Evolutionary conservation across 2,888 invertebrate species (phyloP), one percentile per base, ranked within the genome.

Genomic region (Ariolimax columbianus): DNA sequence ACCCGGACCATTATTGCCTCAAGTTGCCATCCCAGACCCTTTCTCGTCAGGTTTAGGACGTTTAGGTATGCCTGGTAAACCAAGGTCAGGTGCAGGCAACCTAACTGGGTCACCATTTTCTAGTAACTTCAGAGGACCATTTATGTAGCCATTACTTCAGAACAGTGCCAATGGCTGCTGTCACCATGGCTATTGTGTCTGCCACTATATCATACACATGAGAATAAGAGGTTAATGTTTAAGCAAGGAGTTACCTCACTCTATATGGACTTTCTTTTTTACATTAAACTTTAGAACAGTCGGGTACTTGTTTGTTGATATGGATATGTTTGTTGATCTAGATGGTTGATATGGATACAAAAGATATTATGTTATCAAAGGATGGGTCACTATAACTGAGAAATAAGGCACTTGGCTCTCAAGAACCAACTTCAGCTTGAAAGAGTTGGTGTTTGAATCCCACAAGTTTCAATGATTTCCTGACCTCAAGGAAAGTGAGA

Each of bases 71-170:
- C 84, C 75, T 79, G 59, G 77, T 40, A 63, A 47, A 82, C 80
- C 66, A 55, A 75, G 59, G 79, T 75, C 72, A 77, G 83, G 73
- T 81, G 77, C 51, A 66, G 85, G 77, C 17, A 78, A 47, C 79
- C 77, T 77, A 55, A 81, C 78, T 81, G 83, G 84, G 66, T 85
- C 82, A 81, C 85, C 78, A 77, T 85, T 83, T 81, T 83, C 68
- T n/a, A 51, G 63, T 55, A 51, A 43, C 38, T 68, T 68, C 33
- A 55, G 66, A 40, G 59, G 75, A 30, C 77, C 77, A 38, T 82
- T 82, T 43, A 40, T 43, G 75, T 73, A 73, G 70, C 40, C 40
- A 6, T 38, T 40, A 36, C 70, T 38, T 70, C 38, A 70, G 7
- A 70, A 38, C 36, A 26, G 6, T n/a, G 1, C 14, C 6, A 6